Base-by-base conservation (phyloP, 2,113 vertebrate genomes). In the Terrapene triunguis region DNA sequence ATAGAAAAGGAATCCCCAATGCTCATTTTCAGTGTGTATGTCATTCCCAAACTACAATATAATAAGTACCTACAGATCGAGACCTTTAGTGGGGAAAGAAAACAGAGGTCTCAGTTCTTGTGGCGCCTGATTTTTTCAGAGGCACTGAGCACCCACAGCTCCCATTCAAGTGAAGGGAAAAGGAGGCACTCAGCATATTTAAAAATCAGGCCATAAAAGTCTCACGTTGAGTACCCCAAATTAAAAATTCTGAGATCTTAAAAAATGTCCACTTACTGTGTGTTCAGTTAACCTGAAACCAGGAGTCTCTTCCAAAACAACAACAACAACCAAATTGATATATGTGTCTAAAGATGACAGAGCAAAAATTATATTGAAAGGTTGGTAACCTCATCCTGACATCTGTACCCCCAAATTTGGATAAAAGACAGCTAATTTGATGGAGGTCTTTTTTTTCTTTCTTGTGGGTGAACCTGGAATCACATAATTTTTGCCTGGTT, bases 1-100 rank as follows among this genome's bases (percentile, higher is more conserved):
- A 97, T 80, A 97, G 87, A 91, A 96, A 88, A 92, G 82, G 78
- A 97, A 97, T 98, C 97, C 97, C 97, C 97, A 95, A 82, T 95
- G 97, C 96, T 95, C 91, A 87, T 53, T 95, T 95, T 25, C 89
- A 95, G 93, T 8, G 27, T 92, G 91, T 81, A 16, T 95, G 94
- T 65, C 62, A 51, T 97, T 96, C 94, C 95, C 94, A 88, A 94
- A 93, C 74, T 55, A 54, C 84, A 90, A 86, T 93, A 81, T 94
- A 84, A 80, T 55, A 79, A 87, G 78, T 76, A 38, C 62, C 96
- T 86, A 25, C 48, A 90, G 74, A 91, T 95, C 89, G 94, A 5
- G 74, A 92, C 84, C 95, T 87, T 81, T 81, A 95, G 51, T 78
- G 88, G 81, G 27, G 53, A 88, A 94, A 89, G 85, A 50, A 42